Base-by-base conservation (phyloP, 2,888 invertebrate genomes). In the Ophion obscuratus region DNA sequence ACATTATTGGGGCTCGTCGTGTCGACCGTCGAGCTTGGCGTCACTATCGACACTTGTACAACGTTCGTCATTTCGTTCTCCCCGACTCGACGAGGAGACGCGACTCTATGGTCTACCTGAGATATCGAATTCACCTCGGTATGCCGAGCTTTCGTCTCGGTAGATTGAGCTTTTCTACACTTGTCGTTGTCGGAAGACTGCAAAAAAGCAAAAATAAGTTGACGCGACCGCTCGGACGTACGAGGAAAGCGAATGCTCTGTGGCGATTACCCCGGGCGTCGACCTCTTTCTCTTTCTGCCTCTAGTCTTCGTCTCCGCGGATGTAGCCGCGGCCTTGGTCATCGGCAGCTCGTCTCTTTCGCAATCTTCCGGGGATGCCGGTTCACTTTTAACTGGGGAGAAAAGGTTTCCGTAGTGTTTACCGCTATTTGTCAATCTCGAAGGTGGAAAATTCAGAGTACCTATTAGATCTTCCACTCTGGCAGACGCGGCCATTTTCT, bases 401-500 rank as follows among this genome's bases (percentile, higher is more conserved):
- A n/a, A 11, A 11, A 53, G 11, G 36, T 17, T 5, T 3, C 4
- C 17, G 4, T 53, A 14, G 14, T 61, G 20, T 61, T 61, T 61
- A 24, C 1, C 24, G 24, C 2, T 24, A 61, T 20, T 11, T 17
- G 17, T 17, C 6, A 27, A 62, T 17, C n/a, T 20, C 59, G n/a
- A 1, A 24, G 14, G 44, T 27, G 17, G 2, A 36, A 67, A 67
- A 57, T 57, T 44, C 17, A 14, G 4, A 62, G 20, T 62, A 87
- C 83, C 82, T 68, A 78, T 75, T n/a, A 73, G 62, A 27, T 87
- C 84, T 67, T 87, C 70, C 11, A 73, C n/a, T 90, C 84, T 89
- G 67, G 75, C 91, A 82, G 27, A 85, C 47, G 95, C 95, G 82
- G 93, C 91, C 68, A 95, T 95, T 89, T 96, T 93, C 89, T 95